Base-by-base conservation (phyloP, 2,888 invertebrate genomes). In the Tethea ocularis region DNA sequence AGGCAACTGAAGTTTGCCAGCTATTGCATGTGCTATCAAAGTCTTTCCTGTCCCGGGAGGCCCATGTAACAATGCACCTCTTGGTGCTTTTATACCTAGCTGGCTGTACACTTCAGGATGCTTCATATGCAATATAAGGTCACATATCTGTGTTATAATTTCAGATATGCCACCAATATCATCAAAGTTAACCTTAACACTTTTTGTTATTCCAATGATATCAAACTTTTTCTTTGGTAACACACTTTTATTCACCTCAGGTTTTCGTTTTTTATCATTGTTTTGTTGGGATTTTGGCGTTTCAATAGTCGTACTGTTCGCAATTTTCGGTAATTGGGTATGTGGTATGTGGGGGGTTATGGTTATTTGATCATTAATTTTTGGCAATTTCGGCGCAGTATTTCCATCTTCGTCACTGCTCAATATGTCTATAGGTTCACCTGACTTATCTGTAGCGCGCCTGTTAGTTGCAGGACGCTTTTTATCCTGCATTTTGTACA, bases 1-100 rank as follows among this genome's bases (percentile, higher is more conserved):
- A 0, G 98, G 97, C 52, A 99, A 87, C 67, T 95, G 94, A 51
- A 99, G 87, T 93, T 99, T 97, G 57, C 97, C 97, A 26, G 97
- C 96, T 73, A 97, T 96, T 2, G 97, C 97, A 80, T 96, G 94
- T 0, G 97, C 97, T 61, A 97, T 78, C 59, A 97, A 91, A 3
- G 97, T 97, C 89, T 97, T 97, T 0, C 99, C 99, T 82, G 98
- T 98, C 0, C 99, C 99, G 0, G 99, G 98, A 0, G 99, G 99
- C 0, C 99, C 99, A 85, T 99, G 98, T 54, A 99, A 91, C 56
- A 99, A 89, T 74, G 99, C 96, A 26, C 99, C 99, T 78, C 97
- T 94, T 0, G 98, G 98, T 46, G 98, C 97, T 66, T 96, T 95
- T 57, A 98, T 95, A 1, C 98, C 98, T 64, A 99, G 93, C 69